phyloP scores from a whole-genome alignment of 92 coral and sea anemone species.

The Siderastrea siderea region DNA sequence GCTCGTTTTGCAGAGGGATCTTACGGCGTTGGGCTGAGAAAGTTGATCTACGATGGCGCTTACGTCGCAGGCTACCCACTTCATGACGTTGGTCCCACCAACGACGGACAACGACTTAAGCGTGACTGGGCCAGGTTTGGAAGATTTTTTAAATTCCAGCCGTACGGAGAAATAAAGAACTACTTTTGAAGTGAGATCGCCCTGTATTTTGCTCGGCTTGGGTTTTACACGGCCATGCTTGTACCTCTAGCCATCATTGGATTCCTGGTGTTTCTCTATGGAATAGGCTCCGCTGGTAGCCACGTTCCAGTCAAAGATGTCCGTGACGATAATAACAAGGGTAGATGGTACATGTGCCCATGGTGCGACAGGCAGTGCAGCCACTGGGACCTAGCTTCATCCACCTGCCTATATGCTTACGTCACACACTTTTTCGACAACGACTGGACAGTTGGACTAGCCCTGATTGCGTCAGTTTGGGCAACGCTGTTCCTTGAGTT shows the following conservation, averaged over 20 bases:
- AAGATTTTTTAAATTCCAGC: conserved; percentile 86
- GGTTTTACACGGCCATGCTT: conserved; percentile 91
- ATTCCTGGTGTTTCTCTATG: conserved; percentile 86
- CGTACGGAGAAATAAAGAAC: conserved; percentile 82
- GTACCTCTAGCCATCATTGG: conserved; percentile 92
- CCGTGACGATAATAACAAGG: conserved; percentile 73
- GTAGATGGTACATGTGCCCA: conserved; percentile 92
- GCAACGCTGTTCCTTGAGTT: conserved; percentile 96
- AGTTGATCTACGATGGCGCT: conserved; percentile 77
- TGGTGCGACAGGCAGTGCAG: conserved; percentile 95
- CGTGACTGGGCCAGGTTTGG: conserved; percentile 95
- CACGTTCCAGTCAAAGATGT: conserved; percentile 87
- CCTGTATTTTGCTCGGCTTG: conserved; percentile 93
- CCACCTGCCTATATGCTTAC: conserved; percentile 73
- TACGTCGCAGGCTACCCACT: conserved; percentile 78
- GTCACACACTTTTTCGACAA: conserved; percentile 85
- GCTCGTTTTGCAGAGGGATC: conserved; percentile 80
- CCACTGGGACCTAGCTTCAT: conserved; percentile 88
- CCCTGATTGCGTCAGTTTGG: conserved; percentile 88
- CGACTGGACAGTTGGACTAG: conserved; percentile 78
- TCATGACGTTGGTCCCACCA: conserved; percentile 83
- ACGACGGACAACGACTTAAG: conserved; percentile 87
- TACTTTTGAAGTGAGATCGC: conserved; percentile 94
- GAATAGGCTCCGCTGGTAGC: conserved; percentile 76
- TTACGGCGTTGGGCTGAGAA: conserved; percentile 78